Evolutionary conservation across 2,797 vertebrate genomes (phyloP).

Genomic region (Sebastes jordani): DNA sequence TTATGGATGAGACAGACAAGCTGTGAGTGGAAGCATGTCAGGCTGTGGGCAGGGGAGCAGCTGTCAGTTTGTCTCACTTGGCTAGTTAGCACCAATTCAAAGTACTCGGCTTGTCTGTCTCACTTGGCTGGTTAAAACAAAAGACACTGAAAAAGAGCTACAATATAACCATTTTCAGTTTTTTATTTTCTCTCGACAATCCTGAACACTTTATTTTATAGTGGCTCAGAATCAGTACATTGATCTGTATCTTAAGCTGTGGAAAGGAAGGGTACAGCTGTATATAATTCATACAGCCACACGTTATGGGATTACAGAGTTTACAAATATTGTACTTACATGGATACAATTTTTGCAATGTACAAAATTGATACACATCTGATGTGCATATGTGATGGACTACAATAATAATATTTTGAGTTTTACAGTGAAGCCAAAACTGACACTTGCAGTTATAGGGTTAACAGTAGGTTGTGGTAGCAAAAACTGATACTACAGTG

Average conservation of each 20-base stretch:
- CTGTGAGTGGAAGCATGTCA: constrained; percentile 61
- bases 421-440: neutral
- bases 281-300: neutral
- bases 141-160: constrained; percentile 31
- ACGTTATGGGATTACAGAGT: neutral
- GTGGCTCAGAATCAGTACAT: neutral
- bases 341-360: neutral
- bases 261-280: neutral
- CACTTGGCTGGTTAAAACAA: constrained; percentile 55
- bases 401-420: no score
- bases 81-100: constrained; percentile 66
- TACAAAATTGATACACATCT: neutral
- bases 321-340: neutral
- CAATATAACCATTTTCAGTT: constrained; percentile 3
- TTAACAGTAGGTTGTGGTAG: neutral
- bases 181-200: neutral
- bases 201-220: constrained; percentile 25
- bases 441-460: neutral
- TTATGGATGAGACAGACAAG: constrained; percentile 60
- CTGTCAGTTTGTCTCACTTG: constrained; percentile 74
- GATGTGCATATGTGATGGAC: neutral
- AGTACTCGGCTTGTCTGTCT: constrained; percentile 61
- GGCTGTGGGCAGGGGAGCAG: constrained; percentile 63
- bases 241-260: constrained; percentile 5
- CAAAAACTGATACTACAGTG: neutral